Evolutionary conservation across 2,888 invertebrate species (phyloP).

Genomic region (Oscheius sp.): DNA sequence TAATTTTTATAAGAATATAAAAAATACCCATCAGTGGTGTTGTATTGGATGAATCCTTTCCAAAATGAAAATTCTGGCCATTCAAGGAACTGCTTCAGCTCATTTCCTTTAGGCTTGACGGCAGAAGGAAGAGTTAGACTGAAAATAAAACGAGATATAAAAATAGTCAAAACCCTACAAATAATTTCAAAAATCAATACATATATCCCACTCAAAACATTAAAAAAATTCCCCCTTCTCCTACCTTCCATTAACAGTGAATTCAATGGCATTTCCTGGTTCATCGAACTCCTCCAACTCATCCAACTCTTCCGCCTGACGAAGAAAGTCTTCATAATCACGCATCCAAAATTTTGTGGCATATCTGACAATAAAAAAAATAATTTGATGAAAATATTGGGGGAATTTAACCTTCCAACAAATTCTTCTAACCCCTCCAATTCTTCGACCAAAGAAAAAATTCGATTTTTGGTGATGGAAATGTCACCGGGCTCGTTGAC

Average conservation of each 20-base stretch:
- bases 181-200: not conserved
- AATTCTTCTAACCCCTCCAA: not conserved
- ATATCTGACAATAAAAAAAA: constrained; percentile 49
- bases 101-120: constrained; percentile 44
- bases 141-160: too few species aligned
- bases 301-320: constrained; percentile 50
- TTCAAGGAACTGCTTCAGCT: constrained; percentile 62
- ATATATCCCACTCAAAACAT: not conserved
- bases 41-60: constrained; percentile 64
- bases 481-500: constrained; percentile 67
- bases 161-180: too few species aligned
- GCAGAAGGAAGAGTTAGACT: constrained; percentile 16
- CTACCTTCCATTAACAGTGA: constrained; percentile 36
- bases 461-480: not conserved
- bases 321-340: constrained; percentile 61
- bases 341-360: constrained; percentile 67
- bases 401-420: constrained; percentile 14
- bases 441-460: constrained; percentile 8
- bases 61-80: constrained; percentile 70
- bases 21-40: constrained; percentile 24
- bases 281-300: constrained; percentile 50
- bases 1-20: not conserved
- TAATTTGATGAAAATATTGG: not conserved
- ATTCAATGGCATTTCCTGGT: constrained; percentile 41
- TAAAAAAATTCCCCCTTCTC: not conserved